A percentile compares a stretch with the other conserved stretches of the same genome.
Conservation (phyloP, 2,888 invertebrate genomes). For the Ochropacha duplaris region DNA sequence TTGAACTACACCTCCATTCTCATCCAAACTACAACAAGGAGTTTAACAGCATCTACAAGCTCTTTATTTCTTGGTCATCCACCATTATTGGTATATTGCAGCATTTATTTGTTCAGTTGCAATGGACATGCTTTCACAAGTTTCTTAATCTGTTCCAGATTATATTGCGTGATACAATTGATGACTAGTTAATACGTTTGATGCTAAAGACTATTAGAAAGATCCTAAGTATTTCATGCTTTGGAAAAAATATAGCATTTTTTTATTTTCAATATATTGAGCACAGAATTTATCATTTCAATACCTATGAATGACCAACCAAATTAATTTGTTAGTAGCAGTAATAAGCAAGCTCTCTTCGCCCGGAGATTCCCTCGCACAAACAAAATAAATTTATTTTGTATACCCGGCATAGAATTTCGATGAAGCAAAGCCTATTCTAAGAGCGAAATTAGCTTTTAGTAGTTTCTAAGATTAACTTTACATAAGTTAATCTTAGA, state of each 20-base stretch:
- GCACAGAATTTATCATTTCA: no score
- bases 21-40: background rate
- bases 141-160: conserved; percentile 37
- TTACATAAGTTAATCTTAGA: no score
- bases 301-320: no score
- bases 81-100: conserved; percentile 10
- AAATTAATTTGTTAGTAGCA: no score
- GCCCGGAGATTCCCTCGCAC: no score
- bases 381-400: no score
- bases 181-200: background rate
- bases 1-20: background rate
- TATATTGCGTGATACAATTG: conserved; percentile 17
- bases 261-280: no score
- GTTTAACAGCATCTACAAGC: conserved; percentile 16
- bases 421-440: no score
- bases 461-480: no score
- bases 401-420: no score
- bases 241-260: background rate
- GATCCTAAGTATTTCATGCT: background rate
- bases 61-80: conserved; percentile 18
- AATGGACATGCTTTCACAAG: conserved; percentile 4
- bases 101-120: conserved; percentile 1
- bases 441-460: no score
- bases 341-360: no score
- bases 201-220: background rate